Percentiles rank a stretch among this genome's conserved stretches.
Conservation (phyloP, 2,888 invertebrate species). For the Punctoribates punctum region DNA sequence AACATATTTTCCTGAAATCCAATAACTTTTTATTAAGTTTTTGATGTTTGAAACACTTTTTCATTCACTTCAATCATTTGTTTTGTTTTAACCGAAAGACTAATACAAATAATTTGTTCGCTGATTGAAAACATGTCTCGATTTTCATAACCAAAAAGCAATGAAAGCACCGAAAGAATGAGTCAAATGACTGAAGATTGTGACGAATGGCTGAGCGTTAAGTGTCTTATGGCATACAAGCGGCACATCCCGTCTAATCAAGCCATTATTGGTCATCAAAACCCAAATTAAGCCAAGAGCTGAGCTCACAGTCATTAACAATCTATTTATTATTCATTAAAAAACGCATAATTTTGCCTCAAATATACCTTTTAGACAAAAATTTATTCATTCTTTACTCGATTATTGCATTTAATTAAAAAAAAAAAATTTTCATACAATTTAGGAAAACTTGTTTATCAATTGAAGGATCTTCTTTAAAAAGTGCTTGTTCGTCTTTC, state of each 20-base stretch:
- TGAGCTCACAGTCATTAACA: background rate
- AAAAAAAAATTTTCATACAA: background rate
- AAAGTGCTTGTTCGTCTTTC: background rate
- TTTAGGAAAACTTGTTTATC: background rate
- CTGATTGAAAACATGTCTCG: background rate
- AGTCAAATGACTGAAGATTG: too few relatives aligned
- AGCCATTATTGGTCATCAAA: background rate
- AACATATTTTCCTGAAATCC: background rate
- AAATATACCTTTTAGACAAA: background rate
- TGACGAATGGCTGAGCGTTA: background rate
- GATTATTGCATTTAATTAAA: background rate
- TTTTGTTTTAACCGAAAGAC: background rate
- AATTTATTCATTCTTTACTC: conserved; percentile 5
- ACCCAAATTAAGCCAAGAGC: background rate
- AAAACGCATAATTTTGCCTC: background rate
- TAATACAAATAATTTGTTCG: background rate
- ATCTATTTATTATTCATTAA: background rate
- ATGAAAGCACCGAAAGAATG: background rate
- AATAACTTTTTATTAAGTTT: background rate
- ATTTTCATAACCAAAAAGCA: background rate
- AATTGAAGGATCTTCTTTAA: background rate
- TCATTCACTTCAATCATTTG: background rate
- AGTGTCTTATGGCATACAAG: too few relatives aligned
- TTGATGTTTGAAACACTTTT: background rate
- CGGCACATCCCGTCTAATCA: too few relatives aligned